phyloP scores from a whole-genome alignment of 2,888 invertebrate genomes.

The Periphyllus acericola region DNA sequence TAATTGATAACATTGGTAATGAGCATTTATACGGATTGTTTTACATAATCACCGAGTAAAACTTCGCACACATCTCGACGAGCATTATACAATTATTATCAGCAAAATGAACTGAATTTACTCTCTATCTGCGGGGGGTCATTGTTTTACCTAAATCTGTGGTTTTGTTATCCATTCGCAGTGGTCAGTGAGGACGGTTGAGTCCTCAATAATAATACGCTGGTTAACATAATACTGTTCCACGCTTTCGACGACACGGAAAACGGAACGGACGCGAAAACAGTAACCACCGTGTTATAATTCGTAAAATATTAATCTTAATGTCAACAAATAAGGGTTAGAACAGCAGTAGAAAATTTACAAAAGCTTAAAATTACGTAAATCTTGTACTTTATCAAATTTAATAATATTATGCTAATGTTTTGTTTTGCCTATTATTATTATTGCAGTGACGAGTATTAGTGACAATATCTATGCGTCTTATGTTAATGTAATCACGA shows the following conservation, averaged over 20 bases:
- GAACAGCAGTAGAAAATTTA: too few species aligned
- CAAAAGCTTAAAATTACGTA: too few species aligned
- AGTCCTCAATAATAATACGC: neutral
- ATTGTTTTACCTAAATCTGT: neutral
- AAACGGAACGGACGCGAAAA: too few species aligned
- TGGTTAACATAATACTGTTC: neutral
- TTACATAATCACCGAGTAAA: neutral
- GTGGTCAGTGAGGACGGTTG: neutral
- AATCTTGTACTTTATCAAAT: too few species aligned
- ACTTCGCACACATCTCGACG: neutral
- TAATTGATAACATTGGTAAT: neutral
- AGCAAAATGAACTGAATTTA: neutral
- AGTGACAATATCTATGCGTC: too few species aligned
- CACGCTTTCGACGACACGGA: neutral
- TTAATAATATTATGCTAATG: too few species aligned
- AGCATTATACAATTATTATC: neutral
- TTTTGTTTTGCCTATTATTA: too few species aligned
- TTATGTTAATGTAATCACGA: too few species aligned
- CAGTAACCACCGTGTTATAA: neutral
- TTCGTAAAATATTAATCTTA: too few species aligned
- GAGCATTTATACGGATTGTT: neutral
- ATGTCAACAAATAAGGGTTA: too few species aligned
- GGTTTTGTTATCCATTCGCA: neutral
- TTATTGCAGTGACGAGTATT: too few species aligned
- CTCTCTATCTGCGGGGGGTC: neutral